Percentiles rank a stretch among this genome's conserved stretches.
phyloP scores from a whole-genome alignment of 2,113 vertebrate species.

The Epinephelus moara region DNA sequence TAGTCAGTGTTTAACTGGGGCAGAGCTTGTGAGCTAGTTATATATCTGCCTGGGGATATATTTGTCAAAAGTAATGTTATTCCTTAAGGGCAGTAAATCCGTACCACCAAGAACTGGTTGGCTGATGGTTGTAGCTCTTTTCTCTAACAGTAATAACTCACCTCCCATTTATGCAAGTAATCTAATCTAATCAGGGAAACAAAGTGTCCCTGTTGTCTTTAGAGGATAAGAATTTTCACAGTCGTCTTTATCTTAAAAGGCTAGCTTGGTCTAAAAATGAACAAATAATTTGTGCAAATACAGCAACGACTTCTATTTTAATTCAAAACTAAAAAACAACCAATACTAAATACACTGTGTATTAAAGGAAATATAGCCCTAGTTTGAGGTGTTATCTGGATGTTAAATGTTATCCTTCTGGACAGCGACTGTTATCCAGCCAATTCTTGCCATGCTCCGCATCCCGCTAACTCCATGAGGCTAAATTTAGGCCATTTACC shows the following conservation, averaged over 20 bases:
- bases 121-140: background rate
- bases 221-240: background rate
- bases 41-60: constrained; percentile 1
- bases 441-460: background rate
- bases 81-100: constrained; percentile 16
- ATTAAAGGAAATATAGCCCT: background rate
- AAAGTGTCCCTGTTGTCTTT: background rate
- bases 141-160: constrained; percentile 3
- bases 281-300: background rate
- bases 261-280: background rate
- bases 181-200: background rate
- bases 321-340: background rate
- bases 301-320: background rate
- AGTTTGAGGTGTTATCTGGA: background rate
- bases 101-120: background rate
- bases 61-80: constrained; percentile 24
- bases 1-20: background rate
- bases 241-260: background rate
- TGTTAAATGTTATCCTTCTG: background rate
- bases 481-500: constrained; percentile 58
- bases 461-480: constrained; percentile 8
- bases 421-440: constrained; percentile 17
- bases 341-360: background rate
- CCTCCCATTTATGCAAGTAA: background rate
- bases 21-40: background rate